Evolutionary conservation across 1,140 invertebrate genomes (phyloP), one percentile per base, ranked within the genome.

Genomic region (Drosophila navojoa): DNA sequence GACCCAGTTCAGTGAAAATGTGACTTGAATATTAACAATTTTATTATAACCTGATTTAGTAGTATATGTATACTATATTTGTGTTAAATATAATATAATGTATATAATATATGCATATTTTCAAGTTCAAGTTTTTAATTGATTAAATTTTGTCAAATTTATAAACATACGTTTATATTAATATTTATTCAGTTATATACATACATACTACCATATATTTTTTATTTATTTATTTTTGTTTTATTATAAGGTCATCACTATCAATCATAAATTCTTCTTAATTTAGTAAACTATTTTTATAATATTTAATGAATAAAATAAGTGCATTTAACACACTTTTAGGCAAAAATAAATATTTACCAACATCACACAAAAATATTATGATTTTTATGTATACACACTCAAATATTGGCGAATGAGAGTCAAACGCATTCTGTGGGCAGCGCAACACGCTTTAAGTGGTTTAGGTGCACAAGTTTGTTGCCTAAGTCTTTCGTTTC

Each of bases 401-500:
- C 35, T 3, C 2, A 35, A 35, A 35, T 35, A 35, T 9, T 35
- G 2, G 0, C 0, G 32, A 2, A 7, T 9, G 32, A 0, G 9
- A 32, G 32, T 9, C 32, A 32, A 32, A 32, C 35, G 35, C 35
- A 38, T 38, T 38, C 35, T 38, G 35, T 11, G n/a, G 5, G 42
- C n/a, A 6, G 42, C 9, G 15, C 0, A 66, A 53, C 45, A 52
- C 47, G 19, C 22, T 58, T 72, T 35, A 47, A 55, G 32, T 50
- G 35, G 35, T 5, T 32, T 38, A 49, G 10, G 32, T 35, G 25
- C 50, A 70, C 52, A 87, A 89, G 84, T 87, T 86, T 53, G 76
- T 74, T 58, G 47, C 62, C 54, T 55, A 64, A 79, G 70, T 84
- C 76, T 64, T 82, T 77, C 32, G 68, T 75, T 81, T 79, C 32